These are phyloP conservation scores for Artemisiospiza belli DNA, from an alignment of 2,113 vertebrate species.

Conservation along the genomic window DNA sequence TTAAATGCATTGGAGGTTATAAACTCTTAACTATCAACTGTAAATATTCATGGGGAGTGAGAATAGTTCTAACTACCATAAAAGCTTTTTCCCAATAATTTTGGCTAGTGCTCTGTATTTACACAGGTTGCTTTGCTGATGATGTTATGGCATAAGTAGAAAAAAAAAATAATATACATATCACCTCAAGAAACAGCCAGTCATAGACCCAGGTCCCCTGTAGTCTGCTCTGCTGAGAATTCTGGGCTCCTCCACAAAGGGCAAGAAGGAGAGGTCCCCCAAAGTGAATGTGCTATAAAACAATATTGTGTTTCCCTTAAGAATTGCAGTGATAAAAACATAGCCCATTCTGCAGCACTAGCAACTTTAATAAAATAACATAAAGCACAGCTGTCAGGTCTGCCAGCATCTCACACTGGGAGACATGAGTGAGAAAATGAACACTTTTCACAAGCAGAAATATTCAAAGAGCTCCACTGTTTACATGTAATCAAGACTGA, in stretches of 20 bases:
- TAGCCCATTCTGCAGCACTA: slow-evolving; percentile 3
- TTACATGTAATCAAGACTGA: slow-evolving; percentile 73
- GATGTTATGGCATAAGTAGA: neutral
- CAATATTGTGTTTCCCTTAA: slow-evolving; percentile 41
- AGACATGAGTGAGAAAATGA: slow-evolving; percentile 50
- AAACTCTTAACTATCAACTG: slow-evolving; percentile 65
- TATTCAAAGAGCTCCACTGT: slow-evolving; percentile 62
- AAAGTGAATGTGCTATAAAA: slow-evolving; percentile 17
- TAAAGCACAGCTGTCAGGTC: slow-evolving; percentile 62
- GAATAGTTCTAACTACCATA: slow-evolving; percentile 44
- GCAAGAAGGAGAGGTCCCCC: neutral
- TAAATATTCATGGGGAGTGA: slow-evolving; percentile 42
- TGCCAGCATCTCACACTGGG: slow-evolving; percentile 22
- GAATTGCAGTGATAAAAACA: slow-evolving; percentile 35
- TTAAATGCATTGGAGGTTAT: slow-evolving; percentile 60
- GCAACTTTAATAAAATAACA: slow-evolving; percentile 60
- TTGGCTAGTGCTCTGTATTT: neutral
- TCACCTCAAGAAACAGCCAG: neutral
- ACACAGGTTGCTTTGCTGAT: neutral
- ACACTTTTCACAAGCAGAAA: slow-evolving; percentile 58
- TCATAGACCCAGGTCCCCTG: neutral
- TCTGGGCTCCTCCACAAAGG: neutral
- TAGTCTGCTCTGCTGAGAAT: neutral
- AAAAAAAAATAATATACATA: neutral
- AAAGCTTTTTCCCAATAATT: slow-evolving; percentile 43